Conservation (phyloP, 2,113 vertebrate species). For the Lepisosteus oculatus region DNA sequence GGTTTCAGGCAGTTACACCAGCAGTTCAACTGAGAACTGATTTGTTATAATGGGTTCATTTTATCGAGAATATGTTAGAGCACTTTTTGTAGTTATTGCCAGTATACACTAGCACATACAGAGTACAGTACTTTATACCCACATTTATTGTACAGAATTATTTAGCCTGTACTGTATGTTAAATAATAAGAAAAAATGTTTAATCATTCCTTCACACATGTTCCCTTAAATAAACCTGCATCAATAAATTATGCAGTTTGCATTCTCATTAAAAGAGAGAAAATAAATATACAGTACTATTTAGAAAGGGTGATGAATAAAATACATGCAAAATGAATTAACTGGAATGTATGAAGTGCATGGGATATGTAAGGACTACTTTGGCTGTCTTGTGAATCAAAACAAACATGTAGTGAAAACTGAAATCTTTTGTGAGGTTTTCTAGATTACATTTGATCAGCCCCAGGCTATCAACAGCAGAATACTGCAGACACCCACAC, state of each 20-base stretch:
- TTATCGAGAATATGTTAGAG: no score
- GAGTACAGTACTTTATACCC: no score
- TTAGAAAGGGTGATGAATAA: not conserved
- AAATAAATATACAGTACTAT: not conserved
- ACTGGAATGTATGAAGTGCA: not conserved
- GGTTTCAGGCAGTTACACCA: no score
- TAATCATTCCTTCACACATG: not conserved
- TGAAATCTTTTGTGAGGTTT: slow-evolving; percentile 11
- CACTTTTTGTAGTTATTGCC: no score
- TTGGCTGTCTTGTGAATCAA: not conserved
- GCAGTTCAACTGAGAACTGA: no score
- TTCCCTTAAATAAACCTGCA: not conserved
- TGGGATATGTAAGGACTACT: not conserved
- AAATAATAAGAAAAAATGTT: not conserved
- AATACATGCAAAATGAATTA: not conserved
- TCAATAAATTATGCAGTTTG: not conserved
- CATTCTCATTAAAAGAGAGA: not conserved
- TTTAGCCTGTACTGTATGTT: not conserved
- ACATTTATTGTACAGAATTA: no score
- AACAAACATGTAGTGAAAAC: not conserved
- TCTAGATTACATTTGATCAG: slow-evolving; percentile 12
- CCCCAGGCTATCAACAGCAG: slow-evolving; percentile 8
- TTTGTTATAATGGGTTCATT: no score
- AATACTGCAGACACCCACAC: slow-evolving; percentile 7
- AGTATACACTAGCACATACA: no score